Base-by-base conservation (phyloP, 2,113 vertebrate genomes). In the Odobenus rosmarus region DNA sequence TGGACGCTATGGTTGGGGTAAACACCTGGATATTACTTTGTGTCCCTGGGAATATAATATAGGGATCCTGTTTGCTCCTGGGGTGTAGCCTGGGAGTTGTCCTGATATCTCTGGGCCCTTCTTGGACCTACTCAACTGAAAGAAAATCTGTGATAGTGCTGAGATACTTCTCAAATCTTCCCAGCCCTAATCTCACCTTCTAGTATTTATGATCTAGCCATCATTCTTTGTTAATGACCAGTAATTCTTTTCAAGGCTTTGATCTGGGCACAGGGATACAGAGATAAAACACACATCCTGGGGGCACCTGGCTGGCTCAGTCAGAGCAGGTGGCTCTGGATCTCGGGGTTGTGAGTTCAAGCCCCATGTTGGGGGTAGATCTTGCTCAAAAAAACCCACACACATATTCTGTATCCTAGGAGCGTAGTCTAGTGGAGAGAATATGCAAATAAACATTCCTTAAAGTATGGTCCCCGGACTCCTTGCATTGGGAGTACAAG, bases 131-230 rank as follows among this genome's bases (percentile, higher is more conserved):
- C 31, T 86, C 8, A 77, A 26, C 55, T 71, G 33, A 59, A 85
- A 86, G 82, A 59, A 89, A 76, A 62, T 71, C 51, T 77, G 9
- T 33, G 83, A 7, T 76, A 16, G 23, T 91, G 18, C 42, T 80
- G 11, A 62, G 89, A 71, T 64, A 10, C 57, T 77, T 95, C 36
- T 77, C 61, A 53, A 76, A 77, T 93, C 53, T 95, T 95, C 59
- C 46, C 18, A 67, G 24, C 49, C 33, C 23, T 51, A 51, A 28
- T 87, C 7, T 10, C 16, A 24, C 74, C 53, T 93, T n/a, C 36
- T 79, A 7, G 49, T 85, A 57, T 55, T 96, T 74, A 61, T 94
- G 84, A 61, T 61, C 57, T 28, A 74, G 19, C 31, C 67, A 21
- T 62, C 39, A 36, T 83, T 86, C 23, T 74, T 74, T 74, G 72